Evolutionary conservation across 2,888 invertebrate species (phyloP), one percentile per base, ranked within the genome.

Genomic region (Alentia gelatinosa): DNA sequence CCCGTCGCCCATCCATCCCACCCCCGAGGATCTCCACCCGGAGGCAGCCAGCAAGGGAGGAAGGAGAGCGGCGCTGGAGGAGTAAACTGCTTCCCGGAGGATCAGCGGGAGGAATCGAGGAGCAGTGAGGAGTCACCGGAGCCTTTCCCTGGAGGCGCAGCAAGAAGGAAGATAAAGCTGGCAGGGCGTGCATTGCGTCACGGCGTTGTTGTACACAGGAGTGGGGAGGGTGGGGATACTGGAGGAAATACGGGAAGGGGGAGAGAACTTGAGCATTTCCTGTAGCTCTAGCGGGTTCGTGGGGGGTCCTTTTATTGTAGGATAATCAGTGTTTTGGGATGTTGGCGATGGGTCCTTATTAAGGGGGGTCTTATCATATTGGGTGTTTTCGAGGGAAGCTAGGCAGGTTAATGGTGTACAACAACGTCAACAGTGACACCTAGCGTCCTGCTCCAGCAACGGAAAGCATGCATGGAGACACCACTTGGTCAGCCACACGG

Each of bases 101-200:
- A 56, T 56, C 56, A 56, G 56, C 56, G n/a, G 56, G 56, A 56
- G 56, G 56, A n/a, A 56, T 56, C 56, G 56, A 56, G 56, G 56
- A 56, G 56, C 56, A 19, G n/a, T n/a, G 23, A n/a, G 56, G 56
- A 56, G 56, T 56, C 56, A 56, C 56, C 56, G 56, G 56, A 56
- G 56, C 56, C 23, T n/a, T n/a, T 56, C 56, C 56, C 56, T 56
- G 68, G 68, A 68, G 68, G 68, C 26, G 68, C 79, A 39, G 79
- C 37, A 79, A 39, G 39, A n/a, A 5, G 26, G 63, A n/a, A 63
- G 63, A n/a, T 5, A 63, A 5, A 63, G 63, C 19, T 15, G 63
- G 63, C 9, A 26, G 15, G 63, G 63, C 5, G 19, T 19, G 68
- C 68, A 68, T 68, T 68, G 68, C 68, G 12, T 68, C 12, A 68